Evolutionary conservation across 1,140 invertebrate species (phyloP).

Genomic region (Drosophila santomea): DNA sequence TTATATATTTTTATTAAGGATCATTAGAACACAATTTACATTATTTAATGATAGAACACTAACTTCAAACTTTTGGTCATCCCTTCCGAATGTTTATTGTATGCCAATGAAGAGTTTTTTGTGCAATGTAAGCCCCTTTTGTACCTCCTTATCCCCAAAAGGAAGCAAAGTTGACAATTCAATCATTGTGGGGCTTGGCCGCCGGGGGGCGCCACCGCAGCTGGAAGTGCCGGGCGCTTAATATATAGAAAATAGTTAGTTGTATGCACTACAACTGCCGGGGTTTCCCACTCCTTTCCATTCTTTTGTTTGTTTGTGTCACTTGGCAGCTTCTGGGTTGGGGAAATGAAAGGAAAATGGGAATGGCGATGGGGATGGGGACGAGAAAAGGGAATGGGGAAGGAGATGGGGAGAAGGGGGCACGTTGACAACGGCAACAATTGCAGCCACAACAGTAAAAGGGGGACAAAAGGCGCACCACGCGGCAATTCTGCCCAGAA

Average conservation of each 20-base stretch:
- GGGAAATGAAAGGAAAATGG: slow-evolving; percentile 25
- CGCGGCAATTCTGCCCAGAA: slow-evolving; percentile 70
- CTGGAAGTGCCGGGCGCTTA: slow-evolving; percentile 24
- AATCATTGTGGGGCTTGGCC: slow-evolving; percentile 52
- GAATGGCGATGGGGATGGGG: too few relatives aligned
- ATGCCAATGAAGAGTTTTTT: background rate
- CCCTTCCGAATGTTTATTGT: too few relatives aligned
- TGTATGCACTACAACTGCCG: slow-evolving; percentile 26
- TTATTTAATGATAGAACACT: too few relatives aligned
- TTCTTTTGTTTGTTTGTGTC: slow-evolving; percentile 67
- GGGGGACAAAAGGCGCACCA: slow-evolving; percentile 47
- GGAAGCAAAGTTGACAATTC: slow-evolving; percentile 66
- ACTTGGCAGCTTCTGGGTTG: slow-evolving; percentile 57
- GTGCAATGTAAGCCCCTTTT: background rate
- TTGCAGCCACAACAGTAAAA: slow-evolving; percentile 50
- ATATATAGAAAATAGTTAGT: slow-evolving; percentile 36
- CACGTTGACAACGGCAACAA: slow-evolving; percentile 48
- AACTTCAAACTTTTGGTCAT: too few relatives aligned
- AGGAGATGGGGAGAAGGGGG: slow-evolving; percentile 8
- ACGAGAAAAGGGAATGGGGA: too few relatives aligned
- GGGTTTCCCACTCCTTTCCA: background rate
- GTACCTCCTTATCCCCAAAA: background rate
- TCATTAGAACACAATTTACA: too few relatives aligned
- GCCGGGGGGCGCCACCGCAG: slow-evolving; percentile 9
- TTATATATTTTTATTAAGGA: background rate